phyloP scores from a whole-genome alignment of 2,888 invertebrate species.

The Pollenia labialis region DNA sequence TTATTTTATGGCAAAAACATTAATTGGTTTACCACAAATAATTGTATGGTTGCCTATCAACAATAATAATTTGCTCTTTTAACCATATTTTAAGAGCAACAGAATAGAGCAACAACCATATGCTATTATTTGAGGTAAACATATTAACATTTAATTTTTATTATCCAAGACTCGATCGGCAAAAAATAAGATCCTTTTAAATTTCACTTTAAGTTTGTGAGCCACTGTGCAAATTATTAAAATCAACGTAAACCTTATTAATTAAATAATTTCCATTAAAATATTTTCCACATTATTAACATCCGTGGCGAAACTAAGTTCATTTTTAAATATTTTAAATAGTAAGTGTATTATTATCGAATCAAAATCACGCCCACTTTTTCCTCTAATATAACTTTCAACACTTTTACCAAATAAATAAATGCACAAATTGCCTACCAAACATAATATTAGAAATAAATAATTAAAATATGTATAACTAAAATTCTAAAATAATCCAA shows the following conservation, averaged over 20 bases:
- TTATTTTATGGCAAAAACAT: too few species aligned
- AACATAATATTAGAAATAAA: slow-evolving; percentile 36
- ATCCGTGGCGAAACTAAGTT: slow-evolving; percentile 1
- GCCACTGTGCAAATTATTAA: slow-evolving; percentile 19
- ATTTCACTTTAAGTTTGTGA: background rate
- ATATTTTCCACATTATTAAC: slow-evolving; percentile 16
- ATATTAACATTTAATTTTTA: too few species aligned
- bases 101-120: too few species aligned
- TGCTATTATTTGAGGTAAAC: too few species aligned
- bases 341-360: background rate
- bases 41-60: too few species aligned
- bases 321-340: slow-evolving; percentile 29
- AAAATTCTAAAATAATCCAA: slow-evolving; percentile 25
- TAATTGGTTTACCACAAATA: too few species aligned
- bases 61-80: too few species aligned
- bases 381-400: slow-evolving; percentile 37
- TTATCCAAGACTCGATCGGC: too few species aligned
- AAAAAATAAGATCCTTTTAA: background rate
- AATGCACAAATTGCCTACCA: slow-evolving; percentile 10
- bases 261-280: background rate
- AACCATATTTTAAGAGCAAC: too few species aligned
- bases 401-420: slow-evolving; percentile 30
- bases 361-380: slow-evolving; percentile 49
- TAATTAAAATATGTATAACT: slow-evolving; percentile 28
- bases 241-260: slow-evolving; percentile 11